These are phyloP conservation scores for Crambe crambe DNA, from an alignment of 37 sponge, comb jelly and placozoan species.

Conservation along the genomic window DNA sequence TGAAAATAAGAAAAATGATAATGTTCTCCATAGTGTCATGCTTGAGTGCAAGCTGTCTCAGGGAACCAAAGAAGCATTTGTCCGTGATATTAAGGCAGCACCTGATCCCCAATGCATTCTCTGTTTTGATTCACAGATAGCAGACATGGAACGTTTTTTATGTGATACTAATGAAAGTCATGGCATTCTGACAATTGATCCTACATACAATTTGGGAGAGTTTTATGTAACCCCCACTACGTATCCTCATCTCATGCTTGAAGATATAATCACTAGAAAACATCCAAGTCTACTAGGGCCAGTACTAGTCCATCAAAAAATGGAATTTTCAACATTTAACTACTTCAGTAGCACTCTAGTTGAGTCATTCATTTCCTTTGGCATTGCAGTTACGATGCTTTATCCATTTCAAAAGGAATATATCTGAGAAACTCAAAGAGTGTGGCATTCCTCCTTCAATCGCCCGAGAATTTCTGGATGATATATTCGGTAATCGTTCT, in stretches of 20 bases:
- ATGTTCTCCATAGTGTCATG: slow-evolving; percentile 46
- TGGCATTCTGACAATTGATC: slow-evolving; percentile 25
- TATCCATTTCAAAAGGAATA: too few species aligned
- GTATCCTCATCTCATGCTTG: slow-evolving; percentile 45
- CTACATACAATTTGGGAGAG: slow-evolving; percentile 50
- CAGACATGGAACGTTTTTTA: slow-evolving; percentile 35
- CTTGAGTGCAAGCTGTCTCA: slow-evolving; percentile 50
- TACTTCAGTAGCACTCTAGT: too few species aligned
- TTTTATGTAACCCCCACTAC: slow-evolving; percentile 55
- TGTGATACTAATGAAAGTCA: not conserved
- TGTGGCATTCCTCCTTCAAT: too few species aligned
- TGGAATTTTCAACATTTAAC: too few species aligned
- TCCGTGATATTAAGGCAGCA: slow-evolving; percentile 54
- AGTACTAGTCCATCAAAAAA: too few species aligned
- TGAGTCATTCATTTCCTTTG: too few species aligned
- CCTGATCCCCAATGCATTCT: slow-evolving; percentile 45
- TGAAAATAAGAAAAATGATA: not conserved
- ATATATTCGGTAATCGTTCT: too few species aligned
- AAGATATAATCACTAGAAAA: too few species aligned
- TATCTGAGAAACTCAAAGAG: too few species aligned
- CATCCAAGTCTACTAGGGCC: too few species aligned
- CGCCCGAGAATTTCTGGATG: too few species aligned
- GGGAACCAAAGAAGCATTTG: slow-evolving; percentile 30
- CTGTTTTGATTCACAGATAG: slow-evolving; percentile 44
- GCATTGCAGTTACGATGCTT: too few species aligned